phyloP scores from a whole-genome alignment of 2,113 vertebrate genomes.

The Pipra filicauda region DNA sequence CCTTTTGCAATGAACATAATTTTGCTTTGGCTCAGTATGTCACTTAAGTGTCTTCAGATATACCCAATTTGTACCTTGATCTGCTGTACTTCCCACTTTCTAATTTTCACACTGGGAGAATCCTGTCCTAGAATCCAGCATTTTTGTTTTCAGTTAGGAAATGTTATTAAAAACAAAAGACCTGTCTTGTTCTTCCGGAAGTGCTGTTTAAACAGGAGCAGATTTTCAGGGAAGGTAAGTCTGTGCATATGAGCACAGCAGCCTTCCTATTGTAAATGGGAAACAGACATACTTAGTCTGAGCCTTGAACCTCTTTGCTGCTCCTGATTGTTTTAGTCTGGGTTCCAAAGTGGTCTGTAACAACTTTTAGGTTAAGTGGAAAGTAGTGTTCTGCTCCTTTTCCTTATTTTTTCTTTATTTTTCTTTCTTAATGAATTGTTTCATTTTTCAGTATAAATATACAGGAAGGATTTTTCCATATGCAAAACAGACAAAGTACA shows the following conservation, averaged over 20 bases:
- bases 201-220: constrained; percentile 48
- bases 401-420: constrained; percentile 3
- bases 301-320: not conserved
- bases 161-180: not conserved
- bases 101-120: not conserved
- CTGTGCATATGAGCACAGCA: not conserved
- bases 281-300: constrained; percentile 5
- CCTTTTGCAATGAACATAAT: not conserved
- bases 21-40: not conserved
- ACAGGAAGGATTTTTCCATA: not conserved
- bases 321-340: not conserved
- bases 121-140: not conserved
- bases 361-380: not conserved
- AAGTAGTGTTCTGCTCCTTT: not conserved
- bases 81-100: not conserved
- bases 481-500: not conserved
- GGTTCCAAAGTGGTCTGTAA: not conserved
- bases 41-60: not conserved
- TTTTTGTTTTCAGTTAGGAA: not conserved
- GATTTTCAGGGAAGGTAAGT: not conserved
- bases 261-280: constrained; percentile 1
- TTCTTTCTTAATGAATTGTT: constrained; percentile 28
- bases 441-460: constrained; percentile 34
- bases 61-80: not conserved
- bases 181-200: not conserved